These are phyloP conservation scores for Cebidichthys violaceus DNA, from an alignment of 2,113 vertebrate genomes.

Conservation along the genomic window DNA sequence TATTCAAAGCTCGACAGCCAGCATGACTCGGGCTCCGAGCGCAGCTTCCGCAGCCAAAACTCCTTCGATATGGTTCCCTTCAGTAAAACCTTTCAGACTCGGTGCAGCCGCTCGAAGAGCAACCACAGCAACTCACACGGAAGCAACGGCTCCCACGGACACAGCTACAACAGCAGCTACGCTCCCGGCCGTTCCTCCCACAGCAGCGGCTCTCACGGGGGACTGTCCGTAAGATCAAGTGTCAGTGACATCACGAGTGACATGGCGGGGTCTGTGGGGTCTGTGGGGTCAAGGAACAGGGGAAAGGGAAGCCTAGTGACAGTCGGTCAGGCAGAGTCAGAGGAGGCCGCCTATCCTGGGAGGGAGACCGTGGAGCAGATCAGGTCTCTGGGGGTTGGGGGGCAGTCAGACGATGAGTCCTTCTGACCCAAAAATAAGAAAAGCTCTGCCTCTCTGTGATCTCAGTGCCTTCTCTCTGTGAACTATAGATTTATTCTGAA, in stretches of 20 bases:
- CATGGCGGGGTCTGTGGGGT: constrained; percentile 54
- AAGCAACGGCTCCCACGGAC: constrained; percentile 58
- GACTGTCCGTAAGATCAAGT: constrained; percentile 48
- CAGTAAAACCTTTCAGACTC: constrained; percentile 44
- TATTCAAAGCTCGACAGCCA: constrained; percentile 40
- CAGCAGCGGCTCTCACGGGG: constrained; percentile 50
- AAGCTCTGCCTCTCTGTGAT: neutral
- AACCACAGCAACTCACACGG: constrained; percentile 49
- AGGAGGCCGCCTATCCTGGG: constrained; percentile 17
- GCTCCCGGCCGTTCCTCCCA: constrained; percentile 39
- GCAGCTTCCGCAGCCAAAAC: constrained; percentile 57
- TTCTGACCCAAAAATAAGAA: constrained; percentile 47
- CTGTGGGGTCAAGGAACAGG: constrained; percentile 27
- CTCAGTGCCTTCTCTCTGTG: neutral
- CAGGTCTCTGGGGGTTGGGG: constrained; percentile 35
- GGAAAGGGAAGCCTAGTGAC: constrained; percentile 20
- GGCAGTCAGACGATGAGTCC: constrained; percentile 43
- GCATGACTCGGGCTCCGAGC: constrained; percentile 58
- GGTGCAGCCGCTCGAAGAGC: constrained; percentile 5
- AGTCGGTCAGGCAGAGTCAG: constrained; percentile 47
- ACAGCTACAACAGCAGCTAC: constrained; percentile 53
- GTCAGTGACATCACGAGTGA: constrained; percentile 66
- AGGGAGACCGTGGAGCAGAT: constrained; percentile 50
- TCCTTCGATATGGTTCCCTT: constrained; percentile 45
- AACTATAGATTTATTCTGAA: neutral